Evolutionary conservation across 2,113 vertebrate species (phyloP).

Genomic region (Xiphorhynchus elegans): DNA sequence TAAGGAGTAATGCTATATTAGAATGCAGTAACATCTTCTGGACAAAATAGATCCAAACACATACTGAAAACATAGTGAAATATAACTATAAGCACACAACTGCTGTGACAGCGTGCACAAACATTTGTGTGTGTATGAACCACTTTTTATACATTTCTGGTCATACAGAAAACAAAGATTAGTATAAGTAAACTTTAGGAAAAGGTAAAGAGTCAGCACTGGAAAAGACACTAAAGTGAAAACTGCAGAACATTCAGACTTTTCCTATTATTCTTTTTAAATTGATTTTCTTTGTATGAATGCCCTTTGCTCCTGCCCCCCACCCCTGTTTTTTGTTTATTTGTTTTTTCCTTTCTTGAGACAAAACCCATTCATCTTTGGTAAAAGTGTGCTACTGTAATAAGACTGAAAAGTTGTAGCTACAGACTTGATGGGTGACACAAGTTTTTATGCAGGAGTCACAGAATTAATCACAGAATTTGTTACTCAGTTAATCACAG

Average conservation of each 20-base stretch:
- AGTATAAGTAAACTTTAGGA: not conserved
- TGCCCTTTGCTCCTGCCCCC: not conserved
- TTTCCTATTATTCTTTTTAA: not conserved
- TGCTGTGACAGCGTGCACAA: not conserved
- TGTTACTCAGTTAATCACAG: not conserved
- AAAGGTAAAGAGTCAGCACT: not conserved
- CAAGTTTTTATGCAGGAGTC: not conserved
- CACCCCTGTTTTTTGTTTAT: not conserved
- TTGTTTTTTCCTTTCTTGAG: not conserved
- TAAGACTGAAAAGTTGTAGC: not conserved
- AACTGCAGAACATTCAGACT: not conserved
- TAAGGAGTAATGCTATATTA: not conserved
- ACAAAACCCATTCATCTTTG: not conserved
- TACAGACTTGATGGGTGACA: not conserved
- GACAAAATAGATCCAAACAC: not conserved
- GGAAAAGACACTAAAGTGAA: not conserved
- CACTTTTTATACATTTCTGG: not conserved
- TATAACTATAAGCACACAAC: not conserved
- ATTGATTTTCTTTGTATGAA: not conserved
- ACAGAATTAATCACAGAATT: not conserved
- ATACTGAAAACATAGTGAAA: not conserved
- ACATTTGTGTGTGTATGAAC: not conserved
- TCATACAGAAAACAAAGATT: not conserved
- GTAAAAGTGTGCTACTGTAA: not conserved
- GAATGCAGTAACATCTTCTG: not conserved